Percentiles rank a stretch among this genome's conserved stretches.
Evolutionary conservation across 2,113 vertebrate genomes (phyloP).

Genomic region (Peromyscus leucopus): DNA sequence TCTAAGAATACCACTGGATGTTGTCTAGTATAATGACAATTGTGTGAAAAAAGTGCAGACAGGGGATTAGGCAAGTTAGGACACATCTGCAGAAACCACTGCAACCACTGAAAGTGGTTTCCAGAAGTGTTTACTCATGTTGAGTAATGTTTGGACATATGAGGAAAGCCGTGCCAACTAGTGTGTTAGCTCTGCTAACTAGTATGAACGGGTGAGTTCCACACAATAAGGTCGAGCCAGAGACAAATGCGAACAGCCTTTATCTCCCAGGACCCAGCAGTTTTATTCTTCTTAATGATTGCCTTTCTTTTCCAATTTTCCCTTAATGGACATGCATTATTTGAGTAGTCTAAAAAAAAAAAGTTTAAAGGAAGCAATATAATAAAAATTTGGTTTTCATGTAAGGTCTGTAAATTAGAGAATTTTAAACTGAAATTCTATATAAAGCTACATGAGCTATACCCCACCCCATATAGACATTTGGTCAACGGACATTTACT

Average conservation of each 20-base stretch:
- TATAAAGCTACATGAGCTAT: neutral
- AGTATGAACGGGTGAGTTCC: neutral
- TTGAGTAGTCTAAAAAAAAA: slow-evolving; percentile 28
- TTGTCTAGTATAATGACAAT: neutral
- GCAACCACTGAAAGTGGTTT: neutral
- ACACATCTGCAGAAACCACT: neutral
- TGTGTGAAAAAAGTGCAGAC: neutral
- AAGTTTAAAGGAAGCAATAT: slow-evolving; percentile 11
- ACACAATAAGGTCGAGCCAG: neutral
- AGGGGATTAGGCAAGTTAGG: slow-evolving; percentile 18
- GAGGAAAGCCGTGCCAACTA: slow-evolving; percentile 39
- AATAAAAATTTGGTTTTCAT: slow-evolving; percentile 4
- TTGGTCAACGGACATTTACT: neutral
- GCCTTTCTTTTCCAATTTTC: slow-evolving; percentile 34
- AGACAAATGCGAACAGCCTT: neutral
- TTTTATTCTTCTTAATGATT: neutral
- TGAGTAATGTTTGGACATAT: neutral
- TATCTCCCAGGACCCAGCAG: neutral
- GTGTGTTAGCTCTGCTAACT: neutral
- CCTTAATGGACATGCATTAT: slow-evolving; percentile 15
- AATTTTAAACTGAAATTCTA: slow-evolving; percentile 48
- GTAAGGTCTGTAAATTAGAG: slow-evolving; percentile 1
- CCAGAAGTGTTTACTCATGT: slow-evolving; percentile 16
- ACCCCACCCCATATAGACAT: neutral
- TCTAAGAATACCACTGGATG: slow-evolving; percentile 13